Evolutionary conservation across 2,888 invertebrate species (phyloP), one percentile per base, ranked within the genome.

Genomic region (Gymnocheta viridis): DNA sequence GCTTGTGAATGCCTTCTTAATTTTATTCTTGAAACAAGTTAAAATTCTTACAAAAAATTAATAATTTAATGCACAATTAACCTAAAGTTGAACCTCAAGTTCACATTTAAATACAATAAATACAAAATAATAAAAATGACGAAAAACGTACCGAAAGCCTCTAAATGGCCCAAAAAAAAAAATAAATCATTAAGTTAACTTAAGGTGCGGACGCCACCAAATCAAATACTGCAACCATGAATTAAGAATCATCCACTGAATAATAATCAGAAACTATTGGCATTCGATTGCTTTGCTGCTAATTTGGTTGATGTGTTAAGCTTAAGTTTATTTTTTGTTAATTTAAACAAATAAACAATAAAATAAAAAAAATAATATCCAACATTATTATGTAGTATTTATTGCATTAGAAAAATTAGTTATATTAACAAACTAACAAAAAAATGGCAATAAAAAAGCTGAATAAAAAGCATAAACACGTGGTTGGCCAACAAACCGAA

Each of bases 251-350:
- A 72, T 72, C 38, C 17, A 38, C 44, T 58, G 77, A 82, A 82
- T 82, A 73, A 38, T 72, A 82, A 78, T 82, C 14, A 72, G 51
- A 32, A 77, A 54, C 32, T 67, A 73, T 82, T 77, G 60, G 44
- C 41, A 60, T 32, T 44, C 64, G 35, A 14, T 54, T 19, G 22
- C 47, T 56, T 54, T 19, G 22, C 47, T 56, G 22, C 19, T 69
- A 49, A 49, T 69, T 78, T 51, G 51, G 38, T 56, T 38, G 12
- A 64, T 41, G 49, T 17, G 10, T 29, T 56, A 38, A 27, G 47
- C 49, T 66, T 60, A 12, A 10, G 0, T 12, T n/a, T 44, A n/a
- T 49, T 17, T 35, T 27, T 64, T 10, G 32, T 81, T 69, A 62
- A 69, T 62, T 69, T 74, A 69, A 74, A 60, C 51, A 81, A 74